Evolutionary conservation across 2,113 vertebrate genomes (phyloP), one percentile per base, ranked within the genome.

Genomic region (Sarotherodon lohbergeri): DNA sequence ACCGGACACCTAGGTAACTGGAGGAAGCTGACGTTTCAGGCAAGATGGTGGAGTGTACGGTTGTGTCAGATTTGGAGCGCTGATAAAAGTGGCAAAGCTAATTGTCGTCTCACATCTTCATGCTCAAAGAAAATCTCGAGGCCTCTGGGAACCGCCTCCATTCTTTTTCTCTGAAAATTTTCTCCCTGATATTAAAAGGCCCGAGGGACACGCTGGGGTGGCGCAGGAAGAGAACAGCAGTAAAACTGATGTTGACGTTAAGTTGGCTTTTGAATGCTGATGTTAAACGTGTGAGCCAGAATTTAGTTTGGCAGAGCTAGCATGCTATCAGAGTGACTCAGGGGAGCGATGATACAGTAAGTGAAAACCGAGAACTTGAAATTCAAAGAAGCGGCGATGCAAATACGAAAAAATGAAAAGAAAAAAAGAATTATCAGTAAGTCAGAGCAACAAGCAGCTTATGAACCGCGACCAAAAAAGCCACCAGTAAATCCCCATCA

Each of bases 11-110:
- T 85, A 50, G 66, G 84, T 91, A 90, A 93, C 90, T 92, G 87
- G 84, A 87, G 81, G 73, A 84, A 84, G 54, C 88, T 82, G 89
- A 86, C 83, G 84, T 91, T 85, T 80, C 66, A 46, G 46, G 73
- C 34, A 55, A 85, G 73, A 34, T 71, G 9, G 36, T 22, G 4
- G 43, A 55, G 68, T 84, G 43, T 39, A 48, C 6, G 39, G 63
- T 46, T 83, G 80, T 43, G 86, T 87, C 83, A 86, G 24, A 80
- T 78, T 73, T 80, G 5, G 12, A 27, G 17, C 36, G 2, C 19
- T 82, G 80, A 92, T 91, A 80, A 84, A 91, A 91, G 79, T 90
- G 92, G 89, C 89, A 85, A 66, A 90, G 59, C 82, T 93, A 91
- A 93, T 92, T 89, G 91, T 90, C 32, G 27, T 85, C 59, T 91